phyloP scores from a whole-genome alignment of 2,113 vertebrate species.

The Nettapus auritus region DNA sequence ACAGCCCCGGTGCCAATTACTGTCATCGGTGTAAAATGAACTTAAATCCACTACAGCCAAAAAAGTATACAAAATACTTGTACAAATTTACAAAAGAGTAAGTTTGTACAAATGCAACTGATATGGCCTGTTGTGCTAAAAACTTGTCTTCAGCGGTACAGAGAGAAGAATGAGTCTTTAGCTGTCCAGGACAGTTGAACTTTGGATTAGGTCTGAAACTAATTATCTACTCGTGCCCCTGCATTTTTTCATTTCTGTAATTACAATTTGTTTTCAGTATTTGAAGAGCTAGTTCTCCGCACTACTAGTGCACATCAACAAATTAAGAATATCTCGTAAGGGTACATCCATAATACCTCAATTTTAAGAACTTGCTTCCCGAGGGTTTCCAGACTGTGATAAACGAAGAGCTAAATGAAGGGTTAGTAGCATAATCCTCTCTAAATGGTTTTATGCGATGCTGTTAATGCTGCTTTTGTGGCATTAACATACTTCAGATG shows the following conservation, averaged over 20 bases:
- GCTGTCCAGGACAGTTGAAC: not conserved
- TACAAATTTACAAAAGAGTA: not conserved
- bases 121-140: not conserved
- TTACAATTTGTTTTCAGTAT: not conserved
- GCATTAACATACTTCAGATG: slow-evolving; percentile 33
- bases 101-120: not conserved
- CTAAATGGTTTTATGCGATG: slow-evolving; percentile 15
- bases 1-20: not conserved
- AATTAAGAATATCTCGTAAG: not conserved
- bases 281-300: not conserved
- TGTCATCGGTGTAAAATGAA: not conserved
- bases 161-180: not conserved
- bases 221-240: not conserved
- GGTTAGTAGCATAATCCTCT: slow-evolving; percentile 18
- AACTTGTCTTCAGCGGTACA: not conserved
- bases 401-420: slow-evolving; percentile 13
- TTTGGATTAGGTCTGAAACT: not conserved
- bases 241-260: not conserved
- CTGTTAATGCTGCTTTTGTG: slow-evolving; percentile 17
- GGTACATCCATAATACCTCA: not conserved
- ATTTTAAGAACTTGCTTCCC: not conserved
- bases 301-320: not conserved
- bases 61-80: not conserved
- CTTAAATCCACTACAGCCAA: not conserved
- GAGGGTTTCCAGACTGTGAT: slow-evolving; percentile 1